These are phyloP conservation scores for Champsocephalus gunnari DNA, from an alignment of 2,797 vertebrate genomes.

Conservation along the genomic window DNA sequence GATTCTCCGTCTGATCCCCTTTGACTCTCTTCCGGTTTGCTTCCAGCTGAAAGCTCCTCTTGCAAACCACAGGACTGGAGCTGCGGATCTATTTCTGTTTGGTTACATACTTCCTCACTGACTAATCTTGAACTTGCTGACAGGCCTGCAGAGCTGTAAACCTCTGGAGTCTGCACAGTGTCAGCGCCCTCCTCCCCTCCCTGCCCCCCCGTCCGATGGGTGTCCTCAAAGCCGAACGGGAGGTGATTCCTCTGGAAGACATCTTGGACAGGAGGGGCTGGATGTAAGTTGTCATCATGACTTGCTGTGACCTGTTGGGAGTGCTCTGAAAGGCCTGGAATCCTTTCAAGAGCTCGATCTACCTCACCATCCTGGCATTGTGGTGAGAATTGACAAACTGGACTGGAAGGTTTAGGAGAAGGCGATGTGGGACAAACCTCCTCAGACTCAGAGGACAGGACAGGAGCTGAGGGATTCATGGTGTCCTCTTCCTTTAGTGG, in stretches of 20 bases:
- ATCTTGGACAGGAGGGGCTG: constrained; percentile 12
- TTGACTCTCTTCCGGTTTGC: constrained; percentile 2
- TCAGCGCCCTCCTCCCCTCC: background rate
- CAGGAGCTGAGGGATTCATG: background rate
- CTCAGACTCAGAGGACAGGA: background rate
- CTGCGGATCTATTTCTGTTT: constrained; percentile 32
- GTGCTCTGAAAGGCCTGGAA: constrained; percentile 15
- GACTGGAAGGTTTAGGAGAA: background rate
- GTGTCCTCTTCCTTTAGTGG: background rate
- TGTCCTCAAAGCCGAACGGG: constrained; percentile 17
- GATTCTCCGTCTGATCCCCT: constrained; percentile 5
- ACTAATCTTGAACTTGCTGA: constrained; percentile 13
- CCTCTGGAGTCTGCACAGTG: constrained; percentile 23
- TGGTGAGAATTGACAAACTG: constrained; percentile 15
- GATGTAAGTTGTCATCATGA: background rate
- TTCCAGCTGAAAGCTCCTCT: constrained; percentile 18
- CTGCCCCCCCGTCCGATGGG: constrained; percentile 1
- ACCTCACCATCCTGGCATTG: background rate
- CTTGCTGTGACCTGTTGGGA: background rate
- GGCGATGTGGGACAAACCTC: background rate
- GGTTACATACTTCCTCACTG: constrained; percentile 23
- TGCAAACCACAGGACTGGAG: background rate
- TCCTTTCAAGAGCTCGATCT: background rate
- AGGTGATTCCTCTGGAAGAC: constrained; percentile 31
- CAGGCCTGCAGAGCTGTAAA: constrained; percentile 24